Percentiles rank a stretch among this genome's conserved stretches.
These are phyloP conservation scores for Poicephalus gulielmi DNA, from an alignment of 2,113 vertebrate species.

Conservation along the genomic window DNA sequence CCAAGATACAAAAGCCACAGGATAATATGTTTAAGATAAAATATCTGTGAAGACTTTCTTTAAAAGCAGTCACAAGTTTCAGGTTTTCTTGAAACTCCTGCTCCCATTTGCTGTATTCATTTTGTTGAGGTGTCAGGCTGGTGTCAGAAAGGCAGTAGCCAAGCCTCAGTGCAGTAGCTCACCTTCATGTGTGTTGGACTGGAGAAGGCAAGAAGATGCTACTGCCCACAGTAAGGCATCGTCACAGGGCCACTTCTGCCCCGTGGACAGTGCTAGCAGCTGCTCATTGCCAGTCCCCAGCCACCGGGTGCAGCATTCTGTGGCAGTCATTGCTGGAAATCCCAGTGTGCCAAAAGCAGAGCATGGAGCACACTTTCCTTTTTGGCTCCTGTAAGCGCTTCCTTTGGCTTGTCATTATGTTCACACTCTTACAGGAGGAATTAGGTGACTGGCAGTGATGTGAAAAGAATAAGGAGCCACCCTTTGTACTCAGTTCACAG, in stretches of 20 bases:
- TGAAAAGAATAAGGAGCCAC: not conserved
- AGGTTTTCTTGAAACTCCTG: not conserved
- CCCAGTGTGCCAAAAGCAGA: not conserved
- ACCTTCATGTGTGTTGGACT: fast-evolving
- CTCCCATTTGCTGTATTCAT: not conserved
- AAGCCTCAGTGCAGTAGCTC: not conserved
- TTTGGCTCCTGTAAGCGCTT: not conserved
- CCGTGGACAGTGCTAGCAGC: fast-evolving
- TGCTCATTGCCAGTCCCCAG: not conserved
- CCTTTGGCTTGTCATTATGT: not conserved
- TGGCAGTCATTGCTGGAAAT: not conserved
- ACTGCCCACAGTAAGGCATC: not conserved
- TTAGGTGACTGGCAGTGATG: not conserved
- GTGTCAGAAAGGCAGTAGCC: not conserved
- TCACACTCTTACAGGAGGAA: not conserved
- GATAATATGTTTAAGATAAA: not conserved
- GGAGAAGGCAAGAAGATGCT: not conserved
- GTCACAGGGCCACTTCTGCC: not conserved
- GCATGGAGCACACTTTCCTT: not conserved
- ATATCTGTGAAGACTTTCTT: not conserved
- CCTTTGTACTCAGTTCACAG: not conserved
- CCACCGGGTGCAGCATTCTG: fast-evolving
- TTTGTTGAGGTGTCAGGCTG: not conserved
- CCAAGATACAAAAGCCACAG: not conserved
- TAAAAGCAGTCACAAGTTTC: not conserved